Evolutionary conservation across 1,140 invertebrate species (phyloP), one percentile per base, ranked within the genome.

Genomic region (Hestina assimilis): DNA sequence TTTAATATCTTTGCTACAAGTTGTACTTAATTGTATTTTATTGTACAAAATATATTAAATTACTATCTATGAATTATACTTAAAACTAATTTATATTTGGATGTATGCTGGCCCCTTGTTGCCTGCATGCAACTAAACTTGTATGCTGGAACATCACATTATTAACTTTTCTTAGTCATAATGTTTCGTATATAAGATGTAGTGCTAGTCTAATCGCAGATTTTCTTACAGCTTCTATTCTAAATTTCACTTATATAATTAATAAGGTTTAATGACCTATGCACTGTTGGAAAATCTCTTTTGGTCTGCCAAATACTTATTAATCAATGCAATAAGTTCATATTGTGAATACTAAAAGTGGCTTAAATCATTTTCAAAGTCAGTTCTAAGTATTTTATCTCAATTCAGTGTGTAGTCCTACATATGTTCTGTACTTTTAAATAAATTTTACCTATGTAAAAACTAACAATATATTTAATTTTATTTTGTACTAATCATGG

Each of bases 21-120:
- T 90, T 89, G 89, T 89, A 89, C 89, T 90, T 89, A 89, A 89
- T 87, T 89, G 87, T 89, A 89, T 89, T 89, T 89, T 88, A 90
- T 89, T 90, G 89, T 90, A 90, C 87, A 89, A 89, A 89, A 89
- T 89, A 89, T 89, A 87, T 84, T 87, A 89, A 89, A 88, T 88
- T 87, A 89, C 79, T 87, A 88, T 84, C 79, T 86, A 83, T 86
- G 72, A 83, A 88, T 75, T 75, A 75, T 89, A 82, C 77, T 82
- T 83, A 83, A 83, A 78, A 79, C 72, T 81, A 83, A 87, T 84
- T 87, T 87, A 87, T 87, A 86, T 87, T 85, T 84, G 80, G 83
- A 75, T 86, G 87, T 86, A 75, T 85, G 81, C 86, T 77, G 83
- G 80, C 76, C 69, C 66, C 66, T 72, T 67, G 74, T 82, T 83